A percentile compares a stretch with the other conserved stretches of the same genome.
These are phyloP conservation scores for Suncus etruscus DNA, from an alignment of 2,113 vertebrate genomes.

Conservation along the genomic window DNA sequence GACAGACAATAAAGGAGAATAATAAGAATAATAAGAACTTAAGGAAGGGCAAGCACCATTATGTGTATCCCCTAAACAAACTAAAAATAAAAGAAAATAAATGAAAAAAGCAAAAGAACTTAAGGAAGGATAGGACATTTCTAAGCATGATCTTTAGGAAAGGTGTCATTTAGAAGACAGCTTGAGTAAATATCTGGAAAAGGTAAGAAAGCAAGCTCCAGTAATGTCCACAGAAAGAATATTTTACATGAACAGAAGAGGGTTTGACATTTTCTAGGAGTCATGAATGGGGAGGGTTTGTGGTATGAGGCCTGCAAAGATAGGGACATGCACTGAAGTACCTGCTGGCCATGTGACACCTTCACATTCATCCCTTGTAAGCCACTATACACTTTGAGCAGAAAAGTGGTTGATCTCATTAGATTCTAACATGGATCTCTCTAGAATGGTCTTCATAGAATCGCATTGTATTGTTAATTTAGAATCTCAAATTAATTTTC, in stretches of 20 bases:
- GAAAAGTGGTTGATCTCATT: background rate
- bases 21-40: background rate
- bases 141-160: background rate
- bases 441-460: background rate
- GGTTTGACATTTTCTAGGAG: background rate
- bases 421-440: background rate
- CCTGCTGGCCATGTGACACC: background rate
- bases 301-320: background rate
- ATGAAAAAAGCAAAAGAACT: no score
- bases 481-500: conserved; percentile 6
- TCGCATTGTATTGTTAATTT: background rate
- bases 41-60: background rate
- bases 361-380: background rate
- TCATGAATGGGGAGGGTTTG: accelerated
- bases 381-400: background rate
- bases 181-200: background rate
- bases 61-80: no score
- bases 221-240: background rate
- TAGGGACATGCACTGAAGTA: accelerated
- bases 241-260: background rate
- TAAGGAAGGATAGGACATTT: no score
- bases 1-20: background rate
- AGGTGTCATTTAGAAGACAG: background rate
- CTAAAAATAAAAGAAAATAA: no score
- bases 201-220: background rate